Base-by-base conservation (phyloP, 1,140 invertebrate species). In the Cepaea nemoralis region DNA sequence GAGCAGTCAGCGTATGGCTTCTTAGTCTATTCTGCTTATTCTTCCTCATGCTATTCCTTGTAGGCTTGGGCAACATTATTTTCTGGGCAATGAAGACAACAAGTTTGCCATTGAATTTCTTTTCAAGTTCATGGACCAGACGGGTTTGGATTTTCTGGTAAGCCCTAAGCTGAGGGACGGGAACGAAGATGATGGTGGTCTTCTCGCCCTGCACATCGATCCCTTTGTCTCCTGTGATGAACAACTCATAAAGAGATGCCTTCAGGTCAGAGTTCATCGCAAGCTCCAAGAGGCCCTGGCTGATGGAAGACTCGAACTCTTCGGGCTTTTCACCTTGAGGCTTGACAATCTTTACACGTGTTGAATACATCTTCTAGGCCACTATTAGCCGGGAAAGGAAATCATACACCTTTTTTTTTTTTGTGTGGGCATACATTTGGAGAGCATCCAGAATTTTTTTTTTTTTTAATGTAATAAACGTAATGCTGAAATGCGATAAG, bases 41-140 rank as follows among this genome's bases (percentile, higher is more conserved):
- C 24, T 73, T 73, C 40, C 70, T 73, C 70, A 42, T 73, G 24
- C n/a, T 73, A 16, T 73, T 73, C 45, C 70, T 73, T 8, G 70
- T 73, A 31, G 70, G 70, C 24, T 73, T 73, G 37, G 70, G 85
- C 48, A 92, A 73, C 24, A 73, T 73, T n/a, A 37, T 73, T n/a
- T 40, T 92, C 90, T 93, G 92, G 75, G 98, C 98, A 92, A 99
- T 95, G 90, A 99, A 98, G 80, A 99, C 97, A 35, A 99, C 98
- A 93, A 99, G 97, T 91, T 98, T 99, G 48, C 98, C 98, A 89
- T 96, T 98, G 93, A 99, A 99, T 91, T 99, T 99, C 94, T 99
- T 99, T 91, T 99, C 99, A 85, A 99, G 92, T 92, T 99, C 99
- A 86, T 98, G 94, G 33, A 99, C 98, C 83, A 99, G 92, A 82